phyloP scores from a whole-genome alignment of 2,888 invertebrate genomes.

The Nezara viridula region DNA sequence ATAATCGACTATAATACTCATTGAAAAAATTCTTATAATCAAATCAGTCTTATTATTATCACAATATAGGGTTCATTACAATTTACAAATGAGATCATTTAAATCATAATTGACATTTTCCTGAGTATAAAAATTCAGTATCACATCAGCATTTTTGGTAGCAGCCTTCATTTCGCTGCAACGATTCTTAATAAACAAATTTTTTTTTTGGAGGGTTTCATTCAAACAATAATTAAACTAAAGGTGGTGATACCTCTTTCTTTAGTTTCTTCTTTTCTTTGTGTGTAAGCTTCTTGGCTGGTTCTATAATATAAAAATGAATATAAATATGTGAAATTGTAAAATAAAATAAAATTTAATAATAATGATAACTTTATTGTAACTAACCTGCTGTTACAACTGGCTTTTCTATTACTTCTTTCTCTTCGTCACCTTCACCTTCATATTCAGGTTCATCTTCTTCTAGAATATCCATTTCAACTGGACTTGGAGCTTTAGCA shows the following conservation, averaged over 20 bases:
- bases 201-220: neutral
- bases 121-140: neutral
- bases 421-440: conserved; percentile 35
- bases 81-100: neutral
- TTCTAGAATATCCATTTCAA: conserved; percentile 58
- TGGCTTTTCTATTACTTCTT: conserved; percentile 31
- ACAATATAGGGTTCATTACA: neutral
- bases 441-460: conserved; percentile 65
- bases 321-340: neutral
- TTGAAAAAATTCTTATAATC: neutral
- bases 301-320: conserved; percentile 55
- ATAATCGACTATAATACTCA: neutral
- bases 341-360: neutral
- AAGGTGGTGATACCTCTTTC: conserved; percentile 71
- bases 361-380: neutral
- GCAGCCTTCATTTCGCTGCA: neutral
- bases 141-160: neutral
- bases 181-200: neutral
- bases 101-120: neutral
- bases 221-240: conserved; percentile 45
- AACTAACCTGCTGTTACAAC: conserved; percentile 27
- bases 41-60: neutral
- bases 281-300: conserved; percentile 82
- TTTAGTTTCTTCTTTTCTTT: conserved; percentile 94
- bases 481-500: conserved; percentile 65